Percentiles rank a stretch among this genome's conserved stretches.
Conservation (phyloP, 2,888 invertebrate species). For the Athalia rosae region DNA sequence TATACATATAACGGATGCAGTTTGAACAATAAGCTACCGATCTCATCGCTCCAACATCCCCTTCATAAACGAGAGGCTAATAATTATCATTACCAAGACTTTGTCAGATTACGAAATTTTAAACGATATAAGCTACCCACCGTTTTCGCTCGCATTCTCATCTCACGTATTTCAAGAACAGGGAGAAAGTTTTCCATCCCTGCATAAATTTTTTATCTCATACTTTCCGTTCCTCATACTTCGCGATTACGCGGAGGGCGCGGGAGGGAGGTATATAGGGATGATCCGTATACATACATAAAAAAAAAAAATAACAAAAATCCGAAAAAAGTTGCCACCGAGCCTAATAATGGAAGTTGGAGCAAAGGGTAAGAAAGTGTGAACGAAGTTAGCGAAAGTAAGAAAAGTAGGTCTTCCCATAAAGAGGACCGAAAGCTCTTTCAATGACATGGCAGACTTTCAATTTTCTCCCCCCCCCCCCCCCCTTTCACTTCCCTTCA, state of each 20-base stretch:
- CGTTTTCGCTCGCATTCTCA: too few relatives aligned
- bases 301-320: not conserved
- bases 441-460: slow-evolving; percentile 20
- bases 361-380: slow-evolving; percentile 19
- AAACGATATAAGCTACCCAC: not conserved
- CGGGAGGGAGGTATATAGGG: not conserved
- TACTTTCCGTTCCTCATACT: too few relatives aligned
- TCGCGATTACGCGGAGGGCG: too few relatives aligned
- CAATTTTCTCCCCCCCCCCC: slow-evolving; percentile 23
- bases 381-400: slow-evolving; percentile 28
- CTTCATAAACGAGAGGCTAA: slow-evolving; percentile 3
- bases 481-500: slow-evolving; percentile 2
- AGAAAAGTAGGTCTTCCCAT: slow-evolving; percentile 33
- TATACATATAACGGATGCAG: slow-evolving; percentile 14
- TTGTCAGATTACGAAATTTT: slow-evolving; percentile 8
- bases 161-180: too few relatives aligned
- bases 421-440: slow-evolving; percentile 20
- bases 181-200: too few relatives aligned
- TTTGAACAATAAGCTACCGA: slow-evolving; percentile 2
- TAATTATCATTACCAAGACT: slow-evolving; percentile 21
- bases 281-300: not conserved
- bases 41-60: slow-evolving; percentile 2
- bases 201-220: too few relatives aligned
- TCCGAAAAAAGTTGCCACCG: slow-evolving; percentile 9
- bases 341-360: not conserved